Evolutionary conservation across 2,113 vertebrate species (phyloP), one percentile per base, ranked within the genome.

Genomic region (Gambusia holbrooki): DNA sequence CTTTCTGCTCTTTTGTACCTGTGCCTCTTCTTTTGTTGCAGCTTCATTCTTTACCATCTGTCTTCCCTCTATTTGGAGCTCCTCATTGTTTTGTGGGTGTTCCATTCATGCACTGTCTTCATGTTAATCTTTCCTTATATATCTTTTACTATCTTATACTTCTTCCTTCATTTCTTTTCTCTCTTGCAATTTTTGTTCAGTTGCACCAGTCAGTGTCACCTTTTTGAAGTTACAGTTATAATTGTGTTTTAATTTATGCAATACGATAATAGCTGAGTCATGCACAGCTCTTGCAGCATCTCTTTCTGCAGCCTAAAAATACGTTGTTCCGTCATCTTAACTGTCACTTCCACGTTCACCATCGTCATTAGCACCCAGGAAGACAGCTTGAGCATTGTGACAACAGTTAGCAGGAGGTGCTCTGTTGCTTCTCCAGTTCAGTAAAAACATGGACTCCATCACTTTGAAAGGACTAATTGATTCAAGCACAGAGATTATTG

Each of bases 1-100:
- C 48, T 61, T 61, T 71, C 35, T 69, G 40, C 64, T 83, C 40
- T 76, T 82, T 69, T 65, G 58, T 71, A 84, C 86, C 79, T 85
- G 66, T 3, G 0, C 64, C 22, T 70, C 54, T 42, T 67, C 30
- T 35, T 66, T 40, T 8, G 22, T 28, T 61, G 51, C 51, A 8
- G 0, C 51, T 54, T 54, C 51, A 54, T 54, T 54, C 51, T 54
- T 54, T 58, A 25, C 51, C 51, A 58, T 30, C 7, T 71, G 17
- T 28, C 60, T 37, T 51, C 51, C 2, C 15, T 22, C 32, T 22
- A 2, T 45, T 58, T 30, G 15, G 15, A 30, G 2, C 48, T 69
- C 40, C 25, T 48, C 27, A 27, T 68, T 68, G 64, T 66, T 66
- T 66, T 25, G 22, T 11, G 4, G 25, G 8, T 14, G 33, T 40